Evolutionary conservation across 2,113 vertebrate genomes (phyloP).

Genomic region (Coptodon rendalli): DNA sequence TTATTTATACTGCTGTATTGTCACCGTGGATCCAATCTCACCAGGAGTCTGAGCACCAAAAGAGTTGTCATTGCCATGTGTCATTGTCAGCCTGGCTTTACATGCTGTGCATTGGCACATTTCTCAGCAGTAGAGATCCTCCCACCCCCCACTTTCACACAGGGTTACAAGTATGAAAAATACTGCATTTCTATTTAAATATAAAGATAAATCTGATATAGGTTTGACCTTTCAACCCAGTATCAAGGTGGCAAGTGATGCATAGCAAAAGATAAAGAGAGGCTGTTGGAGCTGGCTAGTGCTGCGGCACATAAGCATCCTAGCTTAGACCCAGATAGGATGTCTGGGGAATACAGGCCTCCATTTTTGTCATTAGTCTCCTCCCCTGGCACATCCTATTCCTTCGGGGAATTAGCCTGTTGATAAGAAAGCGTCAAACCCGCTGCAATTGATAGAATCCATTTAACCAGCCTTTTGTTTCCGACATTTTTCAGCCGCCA

Average conservation of each 20-base stretch:
- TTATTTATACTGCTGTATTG: conserved; percentile 53
- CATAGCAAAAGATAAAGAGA: background rate
- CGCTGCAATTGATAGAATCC: conserved; percentile 35
- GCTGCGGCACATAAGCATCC: background rate
- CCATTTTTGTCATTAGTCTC: conserved; percentile 49
- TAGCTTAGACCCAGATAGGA: background rate
- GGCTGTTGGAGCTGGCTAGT: background rate
- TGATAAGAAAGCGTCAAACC: conserved; percentile 44
- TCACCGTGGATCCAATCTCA: conserved; percentile 37
- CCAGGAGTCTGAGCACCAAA: conserved; percentile 5
- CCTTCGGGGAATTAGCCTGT: conserved; percentile 50
- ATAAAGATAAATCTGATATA: conserved; percentile 23
- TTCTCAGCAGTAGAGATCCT: background rate
- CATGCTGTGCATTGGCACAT: background rate
- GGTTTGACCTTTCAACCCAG: conserved; percentile 36
- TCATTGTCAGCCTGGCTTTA: conserved; percentile 17
- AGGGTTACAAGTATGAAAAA: background rate
- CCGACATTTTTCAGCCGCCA: conserved; percentile 33
- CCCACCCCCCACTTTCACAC: background rate
- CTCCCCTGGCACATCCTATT: conserved; percentile 50
- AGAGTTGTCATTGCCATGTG: conserved; percentile 29
- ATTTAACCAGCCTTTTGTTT: conserved; percentile 58
- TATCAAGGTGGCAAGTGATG: background rate
- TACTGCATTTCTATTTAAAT: background rate
- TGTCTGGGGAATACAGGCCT: conserved; percentile 15